These are phyloP conservation scores for Dicycla oo DNA, from an alignment of 2,888 invertebrate species.

Conservation along the genomic window DNA sequence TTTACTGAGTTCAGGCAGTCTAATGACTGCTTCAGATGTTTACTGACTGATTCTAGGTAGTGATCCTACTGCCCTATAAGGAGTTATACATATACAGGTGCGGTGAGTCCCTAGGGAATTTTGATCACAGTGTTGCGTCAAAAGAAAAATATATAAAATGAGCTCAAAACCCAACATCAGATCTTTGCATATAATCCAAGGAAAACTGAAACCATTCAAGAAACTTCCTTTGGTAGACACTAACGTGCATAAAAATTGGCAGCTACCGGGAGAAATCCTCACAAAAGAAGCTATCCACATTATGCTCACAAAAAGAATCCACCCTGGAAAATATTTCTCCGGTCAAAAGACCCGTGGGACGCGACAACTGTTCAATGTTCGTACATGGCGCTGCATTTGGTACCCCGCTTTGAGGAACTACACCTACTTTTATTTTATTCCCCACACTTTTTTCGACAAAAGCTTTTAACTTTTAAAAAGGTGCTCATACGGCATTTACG, in stretches of 20 bases:
- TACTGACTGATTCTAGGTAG: not conserved
- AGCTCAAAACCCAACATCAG: not conserved
- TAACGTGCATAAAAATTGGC: slow-evolving; percentile 37
- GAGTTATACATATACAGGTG: not conserved
- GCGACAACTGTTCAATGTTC: slow-evolving; percentile 78
- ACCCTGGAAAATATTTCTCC: slow-evolving; percentile 77
- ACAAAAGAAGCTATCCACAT: slow-evolving; percentile 70
- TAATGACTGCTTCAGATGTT: not conserved
- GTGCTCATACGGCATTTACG: slow-evolving; percentile 81
- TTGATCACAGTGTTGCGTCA: not conserved
- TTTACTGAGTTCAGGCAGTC: not conserved
- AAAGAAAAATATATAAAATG: not conserved
- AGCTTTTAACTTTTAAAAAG: slow-evolving; percentile 88
- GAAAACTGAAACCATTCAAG: slow-evolving; percentile 10
- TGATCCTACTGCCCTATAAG: not conserved
- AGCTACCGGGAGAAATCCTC: slow-evolving; percentile 23
- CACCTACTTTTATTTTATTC: slow-evolving; percentile 82
- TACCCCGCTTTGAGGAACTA: slow-evolving; percentile 80
- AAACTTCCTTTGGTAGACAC: slow-evolving; percentile 28
- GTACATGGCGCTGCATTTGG: slow-evolving; percentile 75
- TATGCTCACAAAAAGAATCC: slow-evolving; percentile 64
- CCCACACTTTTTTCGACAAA: slow-evolving; percentile 83
- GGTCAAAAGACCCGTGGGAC: slow-evolving; percentile 81
- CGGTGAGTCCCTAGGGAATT: not conserved
- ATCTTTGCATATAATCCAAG: slow-evolving; percentile 8